Conservation (phyloP, 2,113 vertebrate genomes). For the Poeciliopsis prolifica region DNA sequence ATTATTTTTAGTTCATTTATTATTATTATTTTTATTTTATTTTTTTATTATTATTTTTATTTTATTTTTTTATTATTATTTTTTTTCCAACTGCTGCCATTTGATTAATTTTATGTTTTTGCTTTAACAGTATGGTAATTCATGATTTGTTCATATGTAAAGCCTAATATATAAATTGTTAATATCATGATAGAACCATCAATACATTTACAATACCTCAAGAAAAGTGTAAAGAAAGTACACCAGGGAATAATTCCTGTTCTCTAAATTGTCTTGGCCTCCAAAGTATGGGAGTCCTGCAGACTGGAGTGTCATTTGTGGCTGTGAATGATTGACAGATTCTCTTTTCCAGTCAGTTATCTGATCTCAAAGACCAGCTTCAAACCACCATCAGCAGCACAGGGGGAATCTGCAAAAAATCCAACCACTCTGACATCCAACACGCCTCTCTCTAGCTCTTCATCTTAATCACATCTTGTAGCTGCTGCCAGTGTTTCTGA, state of each 20-base stretch:
- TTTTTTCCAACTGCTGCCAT: no score
- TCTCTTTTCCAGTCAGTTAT: constrained; percentile 56
- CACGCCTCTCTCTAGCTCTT: constrained; percentile 51
- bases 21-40: no score
- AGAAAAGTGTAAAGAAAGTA: background rate
- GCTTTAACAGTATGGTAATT: background rate
- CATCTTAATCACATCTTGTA: constrained; percentile 67
- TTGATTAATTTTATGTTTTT: background rate
- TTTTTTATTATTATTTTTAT: no score
- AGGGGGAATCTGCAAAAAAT: constrained; percentile 34
- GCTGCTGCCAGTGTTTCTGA: constrained; percentile 37
- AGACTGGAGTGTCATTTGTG: constrained; percentile 18
- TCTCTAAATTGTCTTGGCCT: constrained; percentile 7
- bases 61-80: no score
- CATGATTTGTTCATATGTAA: background rate
- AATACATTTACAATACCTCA: background rate
- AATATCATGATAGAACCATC: background rate
- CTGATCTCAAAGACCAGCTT: constrained; percentile 52
- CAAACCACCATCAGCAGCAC: constrained; percentile 49
- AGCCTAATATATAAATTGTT: background rate
- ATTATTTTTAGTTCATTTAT: no score
- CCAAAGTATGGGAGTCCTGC: constrained; percentile 1
- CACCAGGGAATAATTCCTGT: background rate
- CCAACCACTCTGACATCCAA: constrained; percentile 57
- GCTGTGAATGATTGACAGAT: constrained; percentile 60